Evolutionary conservation across 2,113 vertebrate genomes (phyloP).

Genomic region (Tetraodon nigroviridis): DNA sequence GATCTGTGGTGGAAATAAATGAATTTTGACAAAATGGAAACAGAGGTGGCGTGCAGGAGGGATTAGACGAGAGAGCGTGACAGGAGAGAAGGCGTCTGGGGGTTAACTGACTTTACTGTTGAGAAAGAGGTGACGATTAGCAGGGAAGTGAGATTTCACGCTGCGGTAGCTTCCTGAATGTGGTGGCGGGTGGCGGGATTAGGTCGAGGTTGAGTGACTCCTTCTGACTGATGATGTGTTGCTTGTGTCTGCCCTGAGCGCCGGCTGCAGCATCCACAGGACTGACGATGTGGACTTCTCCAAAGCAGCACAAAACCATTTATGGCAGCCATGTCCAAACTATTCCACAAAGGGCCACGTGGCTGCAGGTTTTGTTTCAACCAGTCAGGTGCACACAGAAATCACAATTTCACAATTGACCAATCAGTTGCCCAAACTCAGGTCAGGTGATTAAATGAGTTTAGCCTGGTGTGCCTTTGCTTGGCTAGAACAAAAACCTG

Average conservation of each 20-base stretch:
- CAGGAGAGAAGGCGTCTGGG: conserved; percentile 27
- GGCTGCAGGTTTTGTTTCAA: too few relatives aligned
- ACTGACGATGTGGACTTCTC: background rate
- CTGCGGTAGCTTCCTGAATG: conserved; percentile 50
- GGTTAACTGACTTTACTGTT: conserved; percentile 60
- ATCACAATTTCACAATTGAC: too few relatives aligned
- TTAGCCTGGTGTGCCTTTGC: too few relatives aligned
- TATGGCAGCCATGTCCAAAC: too few relatives aligned
- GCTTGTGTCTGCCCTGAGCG: conserved; percentile 16
- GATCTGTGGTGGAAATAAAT: conserved; percentile 61
- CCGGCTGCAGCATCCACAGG: background rate
- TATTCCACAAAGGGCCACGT: too few relatives aligned
- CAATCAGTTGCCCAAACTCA: too few relatives aligned
- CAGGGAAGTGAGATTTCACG: conserved; percentile 55
- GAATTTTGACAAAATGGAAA: conserved; percentile 65
- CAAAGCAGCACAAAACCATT: too few relatives aligned
- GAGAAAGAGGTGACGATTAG: conserved; percentile 55
- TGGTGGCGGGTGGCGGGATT: conserved; percentile 35
- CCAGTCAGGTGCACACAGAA: too few relatives aligned
- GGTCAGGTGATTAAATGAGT: too few relatives aligned
- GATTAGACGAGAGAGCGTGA: conserved; percentile 41
- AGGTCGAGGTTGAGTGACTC: conserved; percentile 40
- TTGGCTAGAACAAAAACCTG: too few relatives aligned
- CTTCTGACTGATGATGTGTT: conserved; percentile 10
- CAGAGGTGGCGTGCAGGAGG: conserved; percentile 32